Conservation (phyloP, 2,797 vertebrate genomes). For the Allobates femoralis region DNA sequence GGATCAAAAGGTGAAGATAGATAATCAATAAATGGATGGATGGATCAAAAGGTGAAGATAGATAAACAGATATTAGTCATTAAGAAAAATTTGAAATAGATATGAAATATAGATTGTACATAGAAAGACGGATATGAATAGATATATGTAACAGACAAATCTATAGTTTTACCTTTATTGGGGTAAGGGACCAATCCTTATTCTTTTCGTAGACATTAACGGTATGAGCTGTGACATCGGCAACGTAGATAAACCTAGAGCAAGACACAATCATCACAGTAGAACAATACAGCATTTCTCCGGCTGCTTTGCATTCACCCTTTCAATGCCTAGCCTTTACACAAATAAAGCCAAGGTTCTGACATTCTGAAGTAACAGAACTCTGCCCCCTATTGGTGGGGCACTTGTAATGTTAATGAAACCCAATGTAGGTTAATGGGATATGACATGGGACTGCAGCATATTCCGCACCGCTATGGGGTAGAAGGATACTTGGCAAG, state of each 20-base stretch:
- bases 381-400: neutral
- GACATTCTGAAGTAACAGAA: neutral
- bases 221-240: slow-evolving; percentile 71
- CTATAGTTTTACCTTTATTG: slow-evolving; percentile 73
- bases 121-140: neutral
- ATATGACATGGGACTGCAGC: neutral
- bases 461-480: neutral
- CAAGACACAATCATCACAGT: slow-evolving; percentile 26
- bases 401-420: neutral
- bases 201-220: slow-evolving; percentile 77
- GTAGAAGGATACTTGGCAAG: too few relatives aligned
- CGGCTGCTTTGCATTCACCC: too few relatives aligned
- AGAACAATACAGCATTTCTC: neutral
- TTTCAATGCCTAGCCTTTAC: too few relatives aligned
- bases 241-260: slow-evolving; percentile 78
- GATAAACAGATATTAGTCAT: neutral
- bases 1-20: neutral
- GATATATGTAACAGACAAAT: neutral
- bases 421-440: neutral
- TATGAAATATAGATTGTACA: neutral
- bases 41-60: too few relatives aligned
- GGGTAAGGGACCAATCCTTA: slow-evolving; percentile 74
- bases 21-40: neutral
- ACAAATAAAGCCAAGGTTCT: too few relatives aligned
- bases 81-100: neutral